Evolutionary conservation across 2,113 vertebrate genomes (phyloP), one percentile per base, ranked within the genome.

Genomic region (Nibea albiflora): DNA sequence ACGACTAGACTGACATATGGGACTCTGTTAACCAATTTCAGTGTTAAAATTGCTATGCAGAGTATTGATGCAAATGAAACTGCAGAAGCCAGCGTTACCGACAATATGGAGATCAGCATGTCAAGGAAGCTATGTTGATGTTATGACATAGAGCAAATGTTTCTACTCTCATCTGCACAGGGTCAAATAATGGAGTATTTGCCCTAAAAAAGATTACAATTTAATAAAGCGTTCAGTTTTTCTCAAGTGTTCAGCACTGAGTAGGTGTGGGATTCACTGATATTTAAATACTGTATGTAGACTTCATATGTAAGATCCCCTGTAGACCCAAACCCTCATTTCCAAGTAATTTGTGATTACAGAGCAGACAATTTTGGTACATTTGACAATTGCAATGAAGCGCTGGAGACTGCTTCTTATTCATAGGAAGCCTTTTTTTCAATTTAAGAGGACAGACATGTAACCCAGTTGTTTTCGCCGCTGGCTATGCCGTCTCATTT

Each of bases 101-200:
- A 73, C 39, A 63, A 39, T 17, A 35, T 47, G 22, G 47, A 76
- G 53, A 54, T 75, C 70, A 85, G 24, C 49, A 62, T 78, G 57
- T 73, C 47, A 73, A 73, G 52, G 71, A 61, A 50, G 46, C 63
- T 35, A 15, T 74, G 12, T 26, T 42, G 6, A 73, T 19, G 0
- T 54, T 11, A 70, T 54, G 60, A 22, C 44, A 28, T 15, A 20
- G 22, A 69, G 47, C 4, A 65, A 16, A 3, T 6, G 15, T 19
- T 65, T 60, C 28, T 15, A 11, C n/a, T 57, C 17, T 35, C 3
- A 31, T 7, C 52, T 8, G 14, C 31, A 67, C 17, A 46, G 44
- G 22, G 60, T 14, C 19, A 35, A 49, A 44, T 16, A 16, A 35
- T 16, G 11, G 5, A 12, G 39, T 24, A 26, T 54, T 42, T 68